These are phyloP conservation scores for Xylocampa areola DNA, from an alignment of 2,888 invertebrate species.

Conservation along the genomic window DNA sequence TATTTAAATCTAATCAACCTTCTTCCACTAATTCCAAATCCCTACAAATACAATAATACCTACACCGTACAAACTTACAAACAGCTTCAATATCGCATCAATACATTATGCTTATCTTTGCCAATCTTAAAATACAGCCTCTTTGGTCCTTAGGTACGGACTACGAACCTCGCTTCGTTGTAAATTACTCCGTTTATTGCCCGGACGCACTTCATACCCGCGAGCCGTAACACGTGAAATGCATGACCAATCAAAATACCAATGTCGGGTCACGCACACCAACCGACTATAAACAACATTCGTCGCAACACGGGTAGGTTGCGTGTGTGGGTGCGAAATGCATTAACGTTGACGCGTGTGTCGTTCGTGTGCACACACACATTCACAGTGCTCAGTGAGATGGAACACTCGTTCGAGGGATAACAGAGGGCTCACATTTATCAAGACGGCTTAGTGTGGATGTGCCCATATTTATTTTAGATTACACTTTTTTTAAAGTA, in stretches of 20 bases:
- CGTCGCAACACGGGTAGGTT: slow-evolving; percentile 41
- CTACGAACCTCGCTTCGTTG: slow-evolving; percentile 61
- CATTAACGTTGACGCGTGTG: slow-evolving; percentile 69
- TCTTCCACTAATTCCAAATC: not conserved
- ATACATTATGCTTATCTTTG: slow-evolving; percentile 66
- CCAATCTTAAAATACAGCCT: slow-evolving; percentile 72
- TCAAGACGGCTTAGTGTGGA: slow-evolving; percentile 73
- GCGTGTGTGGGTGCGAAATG: slow-evolving; percentile 72
- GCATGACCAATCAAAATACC: slow-evolving; percentile 90
- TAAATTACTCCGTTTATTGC: slow-evolving; percentile 86
- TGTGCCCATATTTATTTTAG: slow-evolving; percentile 43
- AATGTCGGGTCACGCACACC: slow-evolving; percentile 84
- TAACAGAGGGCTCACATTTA: slow-evolving; percentile 87
- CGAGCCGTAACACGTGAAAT: slow-evolving; percentile 88
- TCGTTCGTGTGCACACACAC: slow-evolving; percentile 70
- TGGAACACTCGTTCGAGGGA: slow-evolving; percentile 88
- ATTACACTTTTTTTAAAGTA: not conserved
- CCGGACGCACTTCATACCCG: slow-evolving; percentile 77
- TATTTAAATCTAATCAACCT: not conserved
- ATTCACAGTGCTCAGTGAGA: slow-evolving; percentile 76
- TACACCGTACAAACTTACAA: slow-evolving; percentile 16
- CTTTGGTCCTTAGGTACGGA: slow-evolving; percentile 77
- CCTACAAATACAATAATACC: slow-evolving; percentile 25
- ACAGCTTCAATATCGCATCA: slow-evolving; percentile 25
- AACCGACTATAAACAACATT: slow-evolving; percentile 25